Percentiles rank a stretch among this genome's conserved stretches.
These are phyloP conservation scores for Lemur catta DNA, from an alignment of 2,797 vertebrate genomes.

Conservation along the genomic window DNA sequence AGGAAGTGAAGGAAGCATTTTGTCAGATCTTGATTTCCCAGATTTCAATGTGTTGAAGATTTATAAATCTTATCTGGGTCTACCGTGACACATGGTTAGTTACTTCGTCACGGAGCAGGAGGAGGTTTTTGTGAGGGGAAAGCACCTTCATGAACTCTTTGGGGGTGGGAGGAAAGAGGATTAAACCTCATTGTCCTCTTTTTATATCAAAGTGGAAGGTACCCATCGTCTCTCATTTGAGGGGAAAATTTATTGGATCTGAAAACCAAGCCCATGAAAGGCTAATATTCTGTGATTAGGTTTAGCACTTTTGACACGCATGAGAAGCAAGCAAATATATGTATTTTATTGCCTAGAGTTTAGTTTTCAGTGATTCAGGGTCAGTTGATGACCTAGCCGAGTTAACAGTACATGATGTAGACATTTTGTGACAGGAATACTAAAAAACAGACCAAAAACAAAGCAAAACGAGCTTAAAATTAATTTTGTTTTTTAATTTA, in stretches of 20 bases:
- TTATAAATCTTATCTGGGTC: background rate
- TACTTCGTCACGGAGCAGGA: background rate
- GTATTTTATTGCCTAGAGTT: background rate
- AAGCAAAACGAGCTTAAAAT: background rate
- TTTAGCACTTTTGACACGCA: background rate
- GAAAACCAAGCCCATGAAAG: background rate
- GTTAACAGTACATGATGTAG: background rate
- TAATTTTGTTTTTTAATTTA: constrained; percentile 12
- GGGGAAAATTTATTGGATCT: background rate
- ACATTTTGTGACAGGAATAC: constrained; percentile 35
- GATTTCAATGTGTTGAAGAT: background rate
- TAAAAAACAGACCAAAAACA: background rate
- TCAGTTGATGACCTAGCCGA: background rate
- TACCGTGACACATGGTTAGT: background rate
- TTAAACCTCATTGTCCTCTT: background rate
- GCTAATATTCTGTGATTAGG: background rate
- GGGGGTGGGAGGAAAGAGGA: background rate
- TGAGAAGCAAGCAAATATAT: background rate
- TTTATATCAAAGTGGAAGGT: background rate
- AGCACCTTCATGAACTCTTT: background rate
- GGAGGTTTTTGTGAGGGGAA: background rate
- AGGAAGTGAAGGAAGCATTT: background rate
- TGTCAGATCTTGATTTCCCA: background rate
- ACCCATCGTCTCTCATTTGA: background rate
- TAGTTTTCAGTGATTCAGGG: background rate